Base-by-base conservation (phyloP, 2,888 invertebrate species). In the Melanchra persicariae region DNA sequence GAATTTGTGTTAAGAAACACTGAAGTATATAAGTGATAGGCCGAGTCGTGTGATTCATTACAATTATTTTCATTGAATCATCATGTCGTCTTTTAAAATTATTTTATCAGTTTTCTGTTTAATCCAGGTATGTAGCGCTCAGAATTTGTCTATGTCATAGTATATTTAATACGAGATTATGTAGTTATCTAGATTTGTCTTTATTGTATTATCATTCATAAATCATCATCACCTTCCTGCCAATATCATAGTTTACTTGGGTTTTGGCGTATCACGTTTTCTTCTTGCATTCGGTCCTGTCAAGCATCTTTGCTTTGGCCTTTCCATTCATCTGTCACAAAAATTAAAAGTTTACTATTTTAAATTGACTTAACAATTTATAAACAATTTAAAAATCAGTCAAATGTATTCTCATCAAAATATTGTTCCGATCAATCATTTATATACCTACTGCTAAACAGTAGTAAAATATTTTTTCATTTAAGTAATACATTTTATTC, bases 41-140 rank as follows among this genome's bases (percentile, higher is more conserved):
- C 7, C 0, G 15, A 6, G 2, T 45, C 0, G 0, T 45, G 1
- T 49, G 0, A 24, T 22, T 73, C 70, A 77, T 75, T 70, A 26
- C 24, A 55, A 34, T 59, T 40, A 52, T 40, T 45, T 61, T 34
- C 22, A 10, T 64, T 47, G 10, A 6, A 57, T n/a, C 47, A 72
- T 60, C 40, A 85, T 78, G 81, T 63, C 54, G 5, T 54, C 43
- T 45, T 34, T 74, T 3, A 22, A 77, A n/a, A 26, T 65, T 58
- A 34, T 75, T 19, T 17, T 67, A 0, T 34, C 78, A 24, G 40
- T 70, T 6, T 37, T 66, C 30, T 66, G 71, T 69, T 66, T 75
- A 8, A 17, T 76, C 1, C 74, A 83, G 85, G 85, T 84, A 70
- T 47, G 82, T 84, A n/a, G n/a, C 40, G 7, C 2, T 4, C 8